Conservation (phyloP, 2,888 invertebrate genomes). For the Heliothis peltigera region DNA sequence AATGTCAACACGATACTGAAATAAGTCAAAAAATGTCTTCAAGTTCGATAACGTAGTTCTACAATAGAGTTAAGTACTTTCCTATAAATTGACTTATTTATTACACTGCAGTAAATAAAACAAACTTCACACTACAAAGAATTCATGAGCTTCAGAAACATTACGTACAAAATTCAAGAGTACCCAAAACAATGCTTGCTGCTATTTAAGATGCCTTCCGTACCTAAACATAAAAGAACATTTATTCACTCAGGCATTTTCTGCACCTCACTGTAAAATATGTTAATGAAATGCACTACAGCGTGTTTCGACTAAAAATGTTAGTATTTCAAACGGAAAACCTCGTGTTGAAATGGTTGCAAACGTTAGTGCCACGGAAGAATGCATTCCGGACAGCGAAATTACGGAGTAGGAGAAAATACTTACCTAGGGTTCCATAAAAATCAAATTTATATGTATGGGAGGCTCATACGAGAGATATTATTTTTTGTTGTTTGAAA, state of each 20-base stretch:
- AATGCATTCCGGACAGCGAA: constrained; percentile 24
- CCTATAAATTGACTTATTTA: neutral
- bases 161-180: neutral
- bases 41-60: too few relatives aligned
- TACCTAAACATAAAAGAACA: constrained; percentile 23
- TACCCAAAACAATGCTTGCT: constrained; percentile 24
- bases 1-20: too few relatives aligned
- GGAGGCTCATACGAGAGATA: too few relatives aligned
- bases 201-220: constrained; percentile 34
- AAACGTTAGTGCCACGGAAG: constrained; percentile 1
- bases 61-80: too few relatives aligned
- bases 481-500: too few relatives aligned
- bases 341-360: constrained; percentile 28
- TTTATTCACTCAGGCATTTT: constrained; percentile 40
- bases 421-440: too few relatives aligned
- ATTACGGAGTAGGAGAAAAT: constrained; percentile 17
- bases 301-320: constrained; percentile 33
- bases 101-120: neutral
- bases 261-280: constrained; percentile 44
- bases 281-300: constrained; percentile 47
- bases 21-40: too few relatives aligned
- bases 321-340: constrained; percentile 29
- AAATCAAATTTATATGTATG: too few relatives aligned
- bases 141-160: constrained; percentile 2
- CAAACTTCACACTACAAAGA: neutral